phyloP scores from a whole-genome alignment of 2,797 vertebrate species.

The Chloroceryle inda region DNA sequence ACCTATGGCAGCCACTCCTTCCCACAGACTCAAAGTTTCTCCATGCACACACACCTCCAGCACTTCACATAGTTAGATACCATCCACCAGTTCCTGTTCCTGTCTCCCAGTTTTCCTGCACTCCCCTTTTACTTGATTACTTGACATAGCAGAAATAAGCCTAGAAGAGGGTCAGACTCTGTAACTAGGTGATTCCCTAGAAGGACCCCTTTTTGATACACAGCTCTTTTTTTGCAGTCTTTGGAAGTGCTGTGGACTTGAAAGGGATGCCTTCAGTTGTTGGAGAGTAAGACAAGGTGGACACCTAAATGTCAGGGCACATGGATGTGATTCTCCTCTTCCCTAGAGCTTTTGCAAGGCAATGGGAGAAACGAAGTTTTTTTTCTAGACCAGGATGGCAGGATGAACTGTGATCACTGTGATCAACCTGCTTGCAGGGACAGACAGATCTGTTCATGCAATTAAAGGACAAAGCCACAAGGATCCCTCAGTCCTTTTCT shows the following conservation, averaged over 20 bases:
- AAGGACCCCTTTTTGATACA: neutral
- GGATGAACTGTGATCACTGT: neutral
- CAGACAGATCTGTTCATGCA: neutral
- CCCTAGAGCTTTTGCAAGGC: neutral
- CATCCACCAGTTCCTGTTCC: neutral
- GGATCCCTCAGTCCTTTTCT: neutral
- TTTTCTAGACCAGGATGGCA: neutral
- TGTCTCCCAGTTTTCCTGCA: neutral
- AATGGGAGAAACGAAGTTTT: neutral
- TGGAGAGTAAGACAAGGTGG: neutral
- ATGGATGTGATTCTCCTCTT: neutral
- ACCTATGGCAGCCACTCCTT: neutral
- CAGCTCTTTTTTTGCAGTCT: neutral
- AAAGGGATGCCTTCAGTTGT: neutral
- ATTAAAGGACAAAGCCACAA: neutral
- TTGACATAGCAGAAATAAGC: neutral
- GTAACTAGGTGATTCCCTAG: neutral
- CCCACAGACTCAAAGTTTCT: neutral
- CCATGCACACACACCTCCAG: neutral
- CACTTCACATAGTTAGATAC: neutral
- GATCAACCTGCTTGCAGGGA: neutral
- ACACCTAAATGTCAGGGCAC: neutral
- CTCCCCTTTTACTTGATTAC: neutral
- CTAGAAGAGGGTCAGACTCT: neutral
- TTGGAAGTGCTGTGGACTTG: neutral